Evolutionary conservation across 2,113 vertebrate genomes (phyloP), one percentile per base, ranked within the genome.

Genomic region (Odocoileus virginianus): DNA sequence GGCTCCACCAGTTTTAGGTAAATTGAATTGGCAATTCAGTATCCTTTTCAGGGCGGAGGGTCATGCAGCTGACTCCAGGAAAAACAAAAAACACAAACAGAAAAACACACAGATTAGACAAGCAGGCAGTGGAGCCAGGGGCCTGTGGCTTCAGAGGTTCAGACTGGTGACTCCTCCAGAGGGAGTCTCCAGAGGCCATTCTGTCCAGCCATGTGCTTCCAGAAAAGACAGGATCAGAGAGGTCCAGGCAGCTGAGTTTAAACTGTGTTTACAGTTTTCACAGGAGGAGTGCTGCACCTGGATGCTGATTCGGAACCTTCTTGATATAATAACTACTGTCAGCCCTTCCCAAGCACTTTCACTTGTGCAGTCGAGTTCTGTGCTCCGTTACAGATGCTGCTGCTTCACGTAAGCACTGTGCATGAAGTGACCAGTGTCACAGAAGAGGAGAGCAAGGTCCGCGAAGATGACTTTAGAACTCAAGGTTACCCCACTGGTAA

Each of bases 1-100:
- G 98, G 94, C 98, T 94, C 89, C 97, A 97, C 90, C 93, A 91
- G 92, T 97, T 98, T 98, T 97, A 98, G 98, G 97, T 98, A 98
- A 98, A 98, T 98, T 98, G 96, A 98, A 98, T 92, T 60, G 97
- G 82, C 96, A 97, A 97, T 58, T 55, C 12, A 76, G 98, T 97
- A 97, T 98, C 97, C 98, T 96, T 97, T 98, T 95, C 0, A 12
- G 97, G 97, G 85, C 89, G 78, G 21, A 76, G 97, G 97, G 97
- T 98, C 96, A 95, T 0, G 7, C 47, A 36, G 55, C 3, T 98
- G 97, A 98, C 55, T 98, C 97, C 74, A 27, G 67, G 64, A 91
- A 96, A 95, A 88, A 90, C 95, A 47, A 0, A 97, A 91, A 83
- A 92, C 74, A 52, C 82, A 98, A 79, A 16, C 87, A 94, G 87